Evolutionary conservation across 2,888 invertebrate genomes (phyloP).

Genomic region (Patella pellucida): DNA sequence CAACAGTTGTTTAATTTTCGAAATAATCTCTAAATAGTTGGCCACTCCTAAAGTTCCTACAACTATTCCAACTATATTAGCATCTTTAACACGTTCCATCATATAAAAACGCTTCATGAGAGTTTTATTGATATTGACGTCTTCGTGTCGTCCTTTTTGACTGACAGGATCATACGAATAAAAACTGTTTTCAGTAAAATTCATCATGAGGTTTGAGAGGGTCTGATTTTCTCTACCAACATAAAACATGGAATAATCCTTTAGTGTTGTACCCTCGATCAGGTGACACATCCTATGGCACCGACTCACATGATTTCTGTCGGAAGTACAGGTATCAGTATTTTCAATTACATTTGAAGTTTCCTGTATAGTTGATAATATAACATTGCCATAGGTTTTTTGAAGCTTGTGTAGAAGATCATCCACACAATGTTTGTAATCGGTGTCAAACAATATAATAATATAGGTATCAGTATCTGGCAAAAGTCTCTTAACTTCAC

Average conservation of each 20-base stretch:
- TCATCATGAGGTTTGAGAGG: slow-evolving; percentile 76
- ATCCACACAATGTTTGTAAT: slow-evolving; percentile 66
- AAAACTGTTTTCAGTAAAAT: slow-evolving; percentile 67
- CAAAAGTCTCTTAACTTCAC: slow-evolving; percentile 55
- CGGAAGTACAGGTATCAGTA: too few species aligned
- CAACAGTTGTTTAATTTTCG: slow-evolving; percentile 81
- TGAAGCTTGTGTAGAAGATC: too few species aligned
- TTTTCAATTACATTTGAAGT: too few species aligned
- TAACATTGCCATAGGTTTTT: too few species aligned
- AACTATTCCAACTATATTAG: slow-evolving; percentile 86
- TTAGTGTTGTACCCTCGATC: slow-evolving; percentile 54
- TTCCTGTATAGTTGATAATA: too few species aligned
- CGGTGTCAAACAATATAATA: slow-evolving; percentile 71
- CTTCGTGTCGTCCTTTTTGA: slow-evolving; percentile 43
- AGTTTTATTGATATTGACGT: slow-evolving; percentile 74
- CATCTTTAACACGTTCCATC: slow-evolving; percentile 92
- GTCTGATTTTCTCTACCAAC: slow-evolving; percentile 79
- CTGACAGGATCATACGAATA: slow-evolving; percentile 68
- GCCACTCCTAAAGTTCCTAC: slow-evolving; percentile 91
- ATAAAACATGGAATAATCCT: slow-evolving; percentile 77
- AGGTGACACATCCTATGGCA: slow-evolving; percentile 49
- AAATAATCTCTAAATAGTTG: slow-evolving; percentile 80
- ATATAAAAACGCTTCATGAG: slow-evolving; percentile 86
- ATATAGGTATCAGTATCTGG: slow-evolving; percentile 49
- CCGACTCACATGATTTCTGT: not conserved